Percentiles rank a stretch among this genome's conserved stretches.
Conservation (phyloP, 1,140 invertebrate genomes). For the Drosophila auraria region DNA sequence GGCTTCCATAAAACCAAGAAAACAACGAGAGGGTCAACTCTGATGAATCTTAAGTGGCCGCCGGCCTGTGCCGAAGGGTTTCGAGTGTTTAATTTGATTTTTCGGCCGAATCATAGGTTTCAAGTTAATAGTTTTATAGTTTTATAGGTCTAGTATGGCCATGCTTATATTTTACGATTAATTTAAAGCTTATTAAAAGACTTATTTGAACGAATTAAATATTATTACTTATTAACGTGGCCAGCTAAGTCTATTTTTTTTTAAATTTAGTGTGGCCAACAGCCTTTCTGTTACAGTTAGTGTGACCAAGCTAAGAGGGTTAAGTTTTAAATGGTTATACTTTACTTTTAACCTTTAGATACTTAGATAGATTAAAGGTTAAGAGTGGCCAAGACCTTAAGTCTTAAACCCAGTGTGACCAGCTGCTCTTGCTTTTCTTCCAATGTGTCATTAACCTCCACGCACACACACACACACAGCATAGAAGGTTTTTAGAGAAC, state of each 20-base stretch:
- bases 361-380: no score
- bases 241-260: no score
- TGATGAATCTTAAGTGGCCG: conserved; percentile 50
- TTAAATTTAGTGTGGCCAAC: not conserved
- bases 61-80: conserved; percentile 28
- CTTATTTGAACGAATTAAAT: no score
- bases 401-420: conserved; percentile 3
- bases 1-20: conserved; percentile 30
- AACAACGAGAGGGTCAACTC: conserved; percentile 30
- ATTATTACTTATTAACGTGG: no score
- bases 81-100: conserved; percentile 72
- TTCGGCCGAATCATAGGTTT: conserved; percentile 42
- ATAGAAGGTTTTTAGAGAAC: conserved; percentile 23
- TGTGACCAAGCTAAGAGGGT: not conserved
- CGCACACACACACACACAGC: conserved; percentile 5
- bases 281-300: not conserved
- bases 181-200: no score
- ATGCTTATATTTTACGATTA: not conserved
- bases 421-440: not conserved
- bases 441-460: conserved; percentile 70
- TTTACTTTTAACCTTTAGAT: not conserved
- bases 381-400: no score
- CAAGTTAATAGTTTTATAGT: conserved; percentile 18
- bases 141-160: not conserved
- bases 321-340: no score